Percentiles rank a stretch among this genome's conserved stretches.
phyloP scores from a whole-genome alignment of 2,113 vertebrate genomes.

The Chunga burmeisteri region DNA sequence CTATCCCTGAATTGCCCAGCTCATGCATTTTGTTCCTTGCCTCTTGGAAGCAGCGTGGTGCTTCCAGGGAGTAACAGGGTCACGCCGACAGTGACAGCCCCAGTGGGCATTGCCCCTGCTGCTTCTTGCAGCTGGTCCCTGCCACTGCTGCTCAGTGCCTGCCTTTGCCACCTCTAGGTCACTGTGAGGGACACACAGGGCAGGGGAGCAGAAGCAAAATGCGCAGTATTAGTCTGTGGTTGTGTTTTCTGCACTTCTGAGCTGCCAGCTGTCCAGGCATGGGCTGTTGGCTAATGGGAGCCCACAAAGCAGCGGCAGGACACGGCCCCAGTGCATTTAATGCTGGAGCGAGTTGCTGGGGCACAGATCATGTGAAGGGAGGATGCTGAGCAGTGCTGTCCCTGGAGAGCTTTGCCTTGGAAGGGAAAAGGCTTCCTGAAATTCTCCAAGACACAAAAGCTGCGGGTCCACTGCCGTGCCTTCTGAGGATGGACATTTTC shows the following conservation, averaged over 20 bases:
- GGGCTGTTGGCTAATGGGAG: not conserved
- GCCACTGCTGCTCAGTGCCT: not conserved
- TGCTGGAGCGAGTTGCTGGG: not conserved
- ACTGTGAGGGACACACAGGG: not conserved
- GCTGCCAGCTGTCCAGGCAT: not conserved
- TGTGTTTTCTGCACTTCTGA: not conserved
- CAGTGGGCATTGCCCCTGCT: not conserved
- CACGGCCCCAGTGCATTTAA: accelerated
- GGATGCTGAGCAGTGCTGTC: not conserved
- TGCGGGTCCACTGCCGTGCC: not conserved
- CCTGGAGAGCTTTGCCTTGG: not conserved
- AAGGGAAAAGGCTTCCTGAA: not conserved
- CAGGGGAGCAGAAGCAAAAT: not conserved
- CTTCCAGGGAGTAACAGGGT: not conserved
- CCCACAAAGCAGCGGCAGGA: not conserved
- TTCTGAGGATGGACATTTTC: accelerated
- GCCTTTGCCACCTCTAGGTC: not conserved
- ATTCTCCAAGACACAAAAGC: not conserved
- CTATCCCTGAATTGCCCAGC: accelerated
- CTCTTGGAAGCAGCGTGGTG: not conserved
- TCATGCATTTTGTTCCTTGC: not conserved
- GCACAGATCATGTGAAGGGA: accelerated
- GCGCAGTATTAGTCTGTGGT: not conserved
- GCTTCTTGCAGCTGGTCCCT: not conserved
- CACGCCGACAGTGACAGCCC: accelerated